Conservation (phyloP, 2,888 invertebrate species). For the Myopa tessellatipennis region DNA sequence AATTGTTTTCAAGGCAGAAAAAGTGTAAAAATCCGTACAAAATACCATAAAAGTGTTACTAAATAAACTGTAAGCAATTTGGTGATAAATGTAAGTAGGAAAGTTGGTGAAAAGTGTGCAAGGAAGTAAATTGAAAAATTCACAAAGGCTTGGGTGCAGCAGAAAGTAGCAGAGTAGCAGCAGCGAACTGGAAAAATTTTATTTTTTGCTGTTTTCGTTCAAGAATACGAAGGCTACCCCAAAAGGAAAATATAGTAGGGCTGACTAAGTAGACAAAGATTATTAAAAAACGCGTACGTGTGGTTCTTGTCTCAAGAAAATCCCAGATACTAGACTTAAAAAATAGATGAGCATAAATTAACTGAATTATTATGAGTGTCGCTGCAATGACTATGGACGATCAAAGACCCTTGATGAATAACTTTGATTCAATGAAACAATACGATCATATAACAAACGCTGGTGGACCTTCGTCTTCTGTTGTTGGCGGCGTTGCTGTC, state of each 20-base stretch:
- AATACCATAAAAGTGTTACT: slow-evolving; percentile 52
- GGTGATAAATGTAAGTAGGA: slow-evolving; percentile 48
- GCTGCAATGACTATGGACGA: slow-evolving; percentile 68
- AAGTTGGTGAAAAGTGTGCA: slow-evolving; percentile 52
- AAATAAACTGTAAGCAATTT: slow-evolving; percentile 55
- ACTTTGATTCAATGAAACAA: slow-evolving; percentile 65
- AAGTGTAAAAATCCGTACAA: slow-evolving; percentile 51
- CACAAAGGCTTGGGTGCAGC: not conserved
- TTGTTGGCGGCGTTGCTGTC: slow-evolving; percentile 44
- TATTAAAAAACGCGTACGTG: slow-evolving; percentile 34
- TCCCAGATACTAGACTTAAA: slow-evolving; percentile 35
- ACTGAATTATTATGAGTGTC: slow-evolving; percentile 59
- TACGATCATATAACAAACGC: slow-evolving; percentile 57
- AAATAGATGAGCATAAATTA: slow-evolving; percentile 17
- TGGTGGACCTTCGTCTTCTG: slow-evolving; percentile 44
- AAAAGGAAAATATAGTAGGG: slow-evolving; percentile 42
- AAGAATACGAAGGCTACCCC: slow-evolving; percentile 45
- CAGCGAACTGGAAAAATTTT: slow-evolving; percentile 9
- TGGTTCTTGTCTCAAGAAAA: slow-evolving; percentile 26
- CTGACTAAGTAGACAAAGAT: slow-evolving; percentile 41
- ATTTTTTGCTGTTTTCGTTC: slow-evolving; percentile 18
- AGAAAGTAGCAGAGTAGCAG: slow-evolving; percentile 16
- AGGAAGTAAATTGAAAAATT: slow-evolving; percentile 50
- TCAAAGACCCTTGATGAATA: slow-evolving; percentile 67
- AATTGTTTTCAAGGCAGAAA: slow-evolving; percentile 44